Evolutionary conservation across 2,113 vertebrate species (phyloP).

Genomic region (Nerophis lumbriciformis): DNA sequence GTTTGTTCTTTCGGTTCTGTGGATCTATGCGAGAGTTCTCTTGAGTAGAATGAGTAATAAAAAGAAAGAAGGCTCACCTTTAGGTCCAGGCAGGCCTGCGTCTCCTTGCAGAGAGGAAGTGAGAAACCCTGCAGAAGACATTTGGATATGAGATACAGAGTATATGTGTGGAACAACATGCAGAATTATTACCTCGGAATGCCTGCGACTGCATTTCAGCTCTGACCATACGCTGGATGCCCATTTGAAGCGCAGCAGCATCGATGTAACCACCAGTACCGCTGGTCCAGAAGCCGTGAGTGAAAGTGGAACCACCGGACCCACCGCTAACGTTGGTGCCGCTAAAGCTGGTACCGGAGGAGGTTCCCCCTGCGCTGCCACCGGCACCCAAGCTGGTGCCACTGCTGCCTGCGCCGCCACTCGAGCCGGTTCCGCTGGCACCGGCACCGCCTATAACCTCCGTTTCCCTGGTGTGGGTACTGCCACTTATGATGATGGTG

Average conservation of each 20-base stretch:
- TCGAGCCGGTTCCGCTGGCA: not conserved
- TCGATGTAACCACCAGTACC: conserved; percentile 18
- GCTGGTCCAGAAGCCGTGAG: conserved; percentile 4
- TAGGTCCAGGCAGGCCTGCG: conserved; percentile 75
- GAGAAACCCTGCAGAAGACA: conserved; percentile 47
- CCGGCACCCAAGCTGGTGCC: not conserved
- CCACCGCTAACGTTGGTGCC: not conserved
- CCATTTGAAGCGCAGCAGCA: conserved; percentile 20
- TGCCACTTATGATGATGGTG: not conserved
- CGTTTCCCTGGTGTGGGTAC: not conserved
- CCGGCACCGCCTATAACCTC: not conserved
- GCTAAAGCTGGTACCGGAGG: not conserved
- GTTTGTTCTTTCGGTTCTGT: no score
- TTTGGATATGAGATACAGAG: not conserved
- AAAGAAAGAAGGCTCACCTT: conserved; percentile 70
- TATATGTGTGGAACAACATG: not conserved
- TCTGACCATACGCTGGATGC: conserved; percentile 52
- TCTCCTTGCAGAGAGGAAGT: conserved; percentile 73
- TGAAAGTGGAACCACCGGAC: not conserved
- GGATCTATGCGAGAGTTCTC: no score
- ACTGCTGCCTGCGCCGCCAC: not conserved
- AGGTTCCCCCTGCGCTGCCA: not conserved
- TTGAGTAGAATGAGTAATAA: not conserved
- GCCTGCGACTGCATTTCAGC: conserved; percentile 62
- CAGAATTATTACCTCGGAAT: conserved; percentile 59